A percentile compares a stretch with the other conserved stretches of the same genome.
phyloP scores from a whole-genome alignment of 2,888 invertebrate genomes.

The Holacanthella duospinosa region DNA sequence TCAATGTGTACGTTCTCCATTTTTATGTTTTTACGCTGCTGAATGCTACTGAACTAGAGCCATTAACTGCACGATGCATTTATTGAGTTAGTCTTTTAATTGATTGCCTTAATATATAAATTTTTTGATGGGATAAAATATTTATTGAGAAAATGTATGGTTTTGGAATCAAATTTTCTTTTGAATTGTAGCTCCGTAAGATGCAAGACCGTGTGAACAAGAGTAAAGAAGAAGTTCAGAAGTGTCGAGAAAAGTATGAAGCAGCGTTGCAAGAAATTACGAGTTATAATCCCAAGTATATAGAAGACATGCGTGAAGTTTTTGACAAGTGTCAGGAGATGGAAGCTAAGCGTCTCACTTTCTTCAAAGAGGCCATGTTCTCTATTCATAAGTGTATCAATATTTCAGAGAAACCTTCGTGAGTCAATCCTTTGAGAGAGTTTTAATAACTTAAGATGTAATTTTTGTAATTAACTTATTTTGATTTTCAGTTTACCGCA shows the following conservation, averaged over 20 bases:
- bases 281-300: constrained; percentile 94
- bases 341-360: constrained; percentile 86
- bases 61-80: too few species aligned
- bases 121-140: too few species aligned
- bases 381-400: constrained; percentile 90
- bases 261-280: constrained; percentile 83
- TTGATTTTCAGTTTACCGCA: constrained; percentile 67
- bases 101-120: too few species aligned
- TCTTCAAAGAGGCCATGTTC: constrained; percentile 91
- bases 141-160: too few species aligned
- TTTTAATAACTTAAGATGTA: constrained; percentile 2
- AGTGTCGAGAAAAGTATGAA: constrained; percentile 86
- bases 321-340: constrained; percentile 95
- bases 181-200: constrained; percentile 68
- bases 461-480: constrained; percentile 2
- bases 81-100: too few species aligned
- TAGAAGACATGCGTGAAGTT: constrained; percentile 95
- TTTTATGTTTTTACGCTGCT: too few species aligned
- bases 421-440: constrained; percentile 43
- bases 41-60: too few species aligned
- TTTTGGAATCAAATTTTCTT: neutral
- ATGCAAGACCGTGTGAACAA: constrained; percentile 91
- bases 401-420: constrained; percentile 86
- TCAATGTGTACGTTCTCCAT: too few species aligned
- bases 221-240: constrained; percentile 89